phyloP scores from a whole-genome alignment of 2,797 vertebrate genomes.

The Notoglanidium macrostoma region DNA sequence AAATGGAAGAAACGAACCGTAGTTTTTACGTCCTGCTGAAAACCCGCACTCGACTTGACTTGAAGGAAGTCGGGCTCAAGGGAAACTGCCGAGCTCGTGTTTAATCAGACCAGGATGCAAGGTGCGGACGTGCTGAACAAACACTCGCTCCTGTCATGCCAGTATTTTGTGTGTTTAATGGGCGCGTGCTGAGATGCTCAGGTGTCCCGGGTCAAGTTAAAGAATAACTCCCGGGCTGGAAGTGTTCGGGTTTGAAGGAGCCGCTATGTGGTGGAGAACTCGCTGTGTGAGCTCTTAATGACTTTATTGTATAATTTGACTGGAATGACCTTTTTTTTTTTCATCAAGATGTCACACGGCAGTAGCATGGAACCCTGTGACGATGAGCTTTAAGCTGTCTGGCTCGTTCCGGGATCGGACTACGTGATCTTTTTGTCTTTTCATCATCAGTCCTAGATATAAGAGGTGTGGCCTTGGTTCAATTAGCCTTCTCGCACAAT shows the following conservation, averaged over 20 bases:
- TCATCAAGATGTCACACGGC: background rate
- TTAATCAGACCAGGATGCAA: constrained; percentile 16
- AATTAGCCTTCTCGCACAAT: background rate
- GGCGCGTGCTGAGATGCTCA: constrained; percentile 15
- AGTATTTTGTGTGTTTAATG: constrained; percentile 34
- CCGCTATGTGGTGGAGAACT: background rate
- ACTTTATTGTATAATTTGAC: background rate
- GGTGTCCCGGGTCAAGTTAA: background rate
- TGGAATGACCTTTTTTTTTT: background rate
- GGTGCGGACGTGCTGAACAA: constrained; percentile 23
- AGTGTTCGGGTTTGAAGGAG: background rate
- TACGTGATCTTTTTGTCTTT: too few species aligned
- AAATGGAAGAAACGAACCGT: background rate
- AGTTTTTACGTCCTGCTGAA: too few species aligned
- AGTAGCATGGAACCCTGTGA: too few species aligned
- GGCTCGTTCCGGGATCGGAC: too few species aligned
- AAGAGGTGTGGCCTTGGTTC: background rate
- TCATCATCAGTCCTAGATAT: background rate
- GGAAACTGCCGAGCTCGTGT: background rate
- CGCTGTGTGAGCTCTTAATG: too few species aligned
- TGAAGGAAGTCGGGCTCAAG: too few species aligned
- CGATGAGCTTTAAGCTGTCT: background rate
- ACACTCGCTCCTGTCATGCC: constrained; percentile 1
- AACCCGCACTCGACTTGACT: too few species aligned
- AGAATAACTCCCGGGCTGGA: background rate